Base-by-base conservation (phyloP, 2,113 vertebrate genomes). In the Indri indri region DNA sequence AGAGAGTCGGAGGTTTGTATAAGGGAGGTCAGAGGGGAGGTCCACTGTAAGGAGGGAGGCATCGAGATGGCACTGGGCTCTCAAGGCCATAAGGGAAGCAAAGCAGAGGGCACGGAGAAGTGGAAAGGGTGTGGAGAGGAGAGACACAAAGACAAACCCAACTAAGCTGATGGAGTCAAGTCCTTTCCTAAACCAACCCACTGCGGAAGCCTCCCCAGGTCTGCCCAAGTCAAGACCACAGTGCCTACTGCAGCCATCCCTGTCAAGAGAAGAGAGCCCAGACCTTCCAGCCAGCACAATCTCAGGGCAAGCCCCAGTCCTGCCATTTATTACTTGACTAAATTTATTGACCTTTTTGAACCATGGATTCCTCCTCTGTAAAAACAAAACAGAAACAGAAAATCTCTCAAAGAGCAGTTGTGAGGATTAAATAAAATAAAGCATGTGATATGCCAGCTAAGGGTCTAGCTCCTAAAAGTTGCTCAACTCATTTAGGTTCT, bases 281-380 rank as follows among this genome's bases (percentile, higher is more conserved):
- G 61, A 45, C 80, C 93, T 92, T 92, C 82, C 92, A 92, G 20
- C 50, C 45, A 74, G 32, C 59, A 84, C 68, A 54, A 77, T 77
- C 45, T 59, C 0, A 8, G 45, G 92, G 47, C 52, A 76, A 92
- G 85, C 77, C 73, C 84, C 66, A 84, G 32, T 54, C 89, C 70
- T 37, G 9, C 27, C 76, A 77, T 47, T 68, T 81, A 91, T 27
- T 40, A 52, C 52, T 3, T 85, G 70, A 94, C 76, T 57, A 76
- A 95, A 42, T 74, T 88, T 94, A 88, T 11, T 83, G 37, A 65
- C 40, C 20, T 82, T 65, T 86, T 59, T 77, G 73, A 95, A 86
- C 40, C 79, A 68, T 22, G 16, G 63, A 66, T 52, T 85, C 50
- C 13, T 77, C 73, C 27, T 91, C 66, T 50, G 52, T 50, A 86